Evolutionary conservation across 1,140 invertebrate species (phyloP), one percentile per base, ranked within the genome.

Genomic region (Tribolium madens): DNA sequence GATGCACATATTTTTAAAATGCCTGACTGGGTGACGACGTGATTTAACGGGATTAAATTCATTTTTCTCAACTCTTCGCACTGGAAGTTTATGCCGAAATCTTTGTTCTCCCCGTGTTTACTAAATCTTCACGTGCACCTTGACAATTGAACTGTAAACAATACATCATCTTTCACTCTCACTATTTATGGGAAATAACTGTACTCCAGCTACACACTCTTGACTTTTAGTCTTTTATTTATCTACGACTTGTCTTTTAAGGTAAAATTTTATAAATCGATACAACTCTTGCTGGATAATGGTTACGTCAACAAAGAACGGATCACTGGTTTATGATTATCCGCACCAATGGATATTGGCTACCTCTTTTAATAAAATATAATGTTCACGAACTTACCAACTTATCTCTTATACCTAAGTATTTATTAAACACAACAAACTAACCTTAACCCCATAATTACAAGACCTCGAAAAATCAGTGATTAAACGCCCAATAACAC

Each of bases 1-100:
- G 21, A 26, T 26, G 21, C 21, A n/a, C 46, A 57, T 57, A 64
- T 64, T 64, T 64, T 64, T 33, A 64, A 64, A 64, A 64, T 26
- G 13, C 52, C 18, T 21, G 52, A 57, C 52, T 26, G 15, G 17
- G 15, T 57, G 52, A 57, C 26, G 26, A 64, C 57, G 57, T 64
- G 21, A 64, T 33, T 64, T 33, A 64, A 64, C 57, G 57, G 26
- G 4, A 64, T 18, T 33, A 13, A 9, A 64, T 33, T 18, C 2
- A 57, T 57, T 57, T 57, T 57, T 57, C 10, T 17, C 15, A 5
- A 26, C 3, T 26, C 0, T 3, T 17, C 15, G 15, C 15, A 50
- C 13, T 26, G 0, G 21, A 17, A 50, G 9, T 17, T 17, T 50
- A 50, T 50, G 15, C 13, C 15, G n/a, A 14, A 50, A 50, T 14